Percentiles rank a stretch among this genome's conserved stretches.
Evolutionary conservation across 2,888 invertebrate genomes (phyloP).

Genomic region (Schizaphis graminum): DNA sequence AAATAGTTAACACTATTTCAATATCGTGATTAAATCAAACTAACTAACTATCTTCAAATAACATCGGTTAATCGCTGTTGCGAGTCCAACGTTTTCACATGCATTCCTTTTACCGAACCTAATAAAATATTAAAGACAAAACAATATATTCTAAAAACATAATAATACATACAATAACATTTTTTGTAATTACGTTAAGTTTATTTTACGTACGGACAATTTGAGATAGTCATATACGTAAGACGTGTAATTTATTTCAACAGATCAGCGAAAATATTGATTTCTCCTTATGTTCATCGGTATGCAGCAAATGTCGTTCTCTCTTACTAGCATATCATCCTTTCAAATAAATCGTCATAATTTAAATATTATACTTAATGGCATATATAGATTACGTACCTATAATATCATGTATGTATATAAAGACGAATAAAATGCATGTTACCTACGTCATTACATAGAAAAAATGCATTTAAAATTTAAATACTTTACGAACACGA

Average conservation of each 20-base stretch:
- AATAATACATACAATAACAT: not conserved
- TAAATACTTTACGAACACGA: not conserved
- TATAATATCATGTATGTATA: not conserved
- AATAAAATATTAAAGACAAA: not conserved
- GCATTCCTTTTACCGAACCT: not conserved
- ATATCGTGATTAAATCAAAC: not conserved
- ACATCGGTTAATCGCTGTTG: not conserved
- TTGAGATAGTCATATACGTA: not conserved
- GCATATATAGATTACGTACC: not conserved
- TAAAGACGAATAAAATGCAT: not conserved
- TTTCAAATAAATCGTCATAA: not conserved
- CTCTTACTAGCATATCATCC: not conserved
- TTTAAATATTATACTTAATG: not conserved
- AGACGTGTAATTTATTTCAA: not conserved
- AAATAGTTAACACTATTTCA: not conserved
- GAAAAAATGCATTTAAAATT: not conserved
- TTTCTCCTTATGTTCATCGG: not conserved
- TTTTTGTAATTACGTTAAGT: no score
- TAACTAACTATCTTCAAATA: not conserved
- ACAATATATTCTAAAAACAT: no score
- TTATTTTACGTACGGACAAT: not conserved
- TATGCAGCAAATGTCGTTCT: not conserved
- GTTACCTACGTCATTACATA: not conserved
- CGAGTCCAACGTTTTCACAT: not conserved
- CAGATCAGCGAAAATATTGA: not conserved